Base-by-base conservation (phyloP, 2,113 vertebrate species). In the Albula goreensis region DNA sequence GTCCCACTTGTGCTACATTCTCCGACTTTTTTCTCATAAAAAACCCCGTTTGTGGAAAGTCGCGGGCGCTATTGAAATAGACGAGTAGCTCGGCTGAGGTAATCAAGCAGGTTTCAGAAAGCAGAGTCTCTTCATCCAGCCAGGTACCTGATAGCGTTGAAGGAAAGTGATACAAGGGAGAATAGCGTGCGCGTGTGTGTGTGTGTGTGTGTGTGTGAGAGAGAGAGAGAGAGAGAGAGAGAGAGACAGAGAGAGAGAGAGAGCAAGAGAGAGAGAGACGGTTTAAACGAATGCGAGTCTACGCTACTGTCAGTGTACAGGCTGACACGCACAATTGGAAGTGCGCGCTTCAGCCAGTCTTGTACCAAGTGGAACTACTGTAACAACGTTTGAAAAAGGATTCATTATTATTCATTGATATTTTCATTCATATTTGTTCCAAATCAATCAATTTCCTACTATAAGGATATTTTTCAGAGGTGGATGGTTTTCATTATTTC, bases 391-490 rank as follows among this genome's bases (percentile, higher is more conserved):
- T 82, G 66, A 22, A 53, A 83, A 51, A 81, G 49, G 53, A 83
- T 83, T 86, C 25, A 50, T 52, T 82, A 50, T 84, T 89, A 89
- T 88, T 83, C 86, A 89, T 83, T 89, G 83, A 91, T 88, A 88
- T 92, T 89, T 89, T 82, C 5, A 84, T 80, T 89, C 79, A 85
- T 51, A 86, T 80, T 50, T 53, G 66, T 63, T 41, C 86, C 5
- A 86, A 84, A 84, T 89, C 74, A 15, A 19, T 70, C 83, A 81
- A 12, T 51, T 80, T 85, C 60, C 79, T 85, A 60, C 85, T 87
- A 85, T 88, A 88, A 85, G 90, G 86, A 92, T 92, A 88, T 92
- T 91, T 85, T 90, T 80, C 89, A 88, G 89, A 92, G 93, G 93
- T 91, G 81, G 84, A 91, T 89, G 91, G 85, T 87, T 89, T 86